Base-by-base conservation (phyloP, 2,888 invertebrate genomes). In the Macrophya annulata region DNA sequence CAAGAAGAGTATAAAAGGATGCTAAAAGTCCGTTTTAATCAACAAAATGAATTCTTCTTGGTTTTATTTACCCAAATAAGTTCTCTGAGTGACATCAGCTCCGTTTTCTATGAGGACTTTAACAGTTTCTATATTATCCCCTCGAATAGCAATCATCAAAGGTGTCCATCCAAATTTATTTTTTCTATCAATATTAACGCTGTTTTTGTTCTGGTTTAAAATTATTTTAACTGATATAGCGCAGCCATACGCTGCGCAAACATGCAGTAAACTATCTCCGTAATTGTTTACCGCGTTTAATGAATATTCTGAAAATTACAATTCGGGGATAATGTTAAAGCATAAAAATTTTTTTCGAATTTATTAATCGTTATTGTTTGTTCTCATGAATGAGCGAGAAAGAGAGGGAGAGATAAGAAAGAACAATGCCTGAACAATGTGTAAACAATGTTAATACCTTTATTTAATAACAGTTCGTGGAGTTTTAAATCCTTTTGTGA, bases 121-220 rank as follows among this genome's bases (percentile, higher is more conserved):
- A 0, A 91, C 92, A 43, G 89, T 90, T 48, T 91, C 85, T 5
- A 89, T 76, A 86, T 92, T 89, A 86, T 89, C 88, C 77, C 92
- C 92, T 48, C 93, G 90, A 85, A 93, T 86, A 3, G 93, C 93
- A 72, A 91, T 90, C 93, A 93, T 93, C 31, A 93, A 86, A 6
- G 93, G 92, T 8, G 93, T 92, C 93, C 93, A 93, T 8, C 93
- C 93, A 86, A 92, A 92, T 87, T 91, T 89, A 87, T 92, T 93
- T 88, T 90, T 92, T 17, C 87, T 87, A 72, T 93, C 88, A 10
- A 92, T 84, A 40, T 45, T 43, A 8, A 8, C 17, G 59, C 65
- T 72, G 25, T 71, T 40, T 45, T 43, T 21, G 59, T 91, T 88
- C 8, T 88, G 87, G 62, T 86, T 72, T 72, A 93, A 87, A 86